These are phyloP conservation scores for Sciurus carolinensis DNA, from an alignment of 2,797 vertebrate species.

Conservation along the genomic window DNA sequence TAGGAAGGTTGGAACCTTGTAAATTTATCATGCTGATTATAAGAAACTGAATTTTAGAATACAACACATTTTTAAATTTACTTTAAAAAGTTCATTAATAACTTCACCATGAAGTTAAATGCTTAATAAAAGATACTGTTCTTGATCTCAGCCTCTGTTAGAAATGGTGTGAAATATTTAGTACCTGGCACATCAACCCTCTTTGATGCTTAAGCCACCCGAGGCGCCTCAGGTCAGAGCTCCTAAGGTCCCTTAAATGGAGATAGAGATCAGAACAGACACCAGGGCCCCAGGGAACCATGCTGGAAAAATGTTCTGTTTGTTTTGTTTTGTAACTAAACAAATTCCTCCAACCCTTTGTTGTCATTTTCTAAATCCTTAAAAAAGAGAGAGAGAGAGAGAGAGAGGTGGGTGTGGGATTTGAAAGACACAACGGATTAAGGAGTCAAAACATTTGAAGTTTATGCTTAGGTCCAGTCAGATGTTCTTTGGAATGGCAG, in stretches of 20 bases:
- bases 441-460: slow-evolving; percentile 69
- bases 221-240: slow-evolving; percentile 61
- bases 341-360: slow-evolving; percentile 83
- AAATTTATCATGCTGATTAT: slow-evolving; percentile 2
- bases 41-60: slow-evolving; percentile 36
- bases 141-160: not conserved
- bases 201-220: slow-evolving; percentile 75
- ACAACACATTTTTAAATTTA: not conserved
- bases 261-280: slow-evolving; percentile 82
- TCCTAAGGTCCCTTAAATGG: slow-evolving; percentile 65
- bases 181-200: not conserved
- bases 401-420: not conserved
- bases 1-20: not conserved
- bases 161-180: slow-evolving; percentile 62
- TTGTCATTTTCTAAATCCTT: slow-evolving; percentile 83
- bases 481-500: slow-evolving; percentile 47
- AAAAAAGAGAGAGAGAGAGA: not conserved
- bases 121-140: slow-evolving; percentile 10
- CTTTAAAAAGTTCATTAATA: not conserved
- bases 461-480: slow-evolving; percentile 5
- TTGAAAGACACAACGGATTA: slow-evolving; percentile 75
- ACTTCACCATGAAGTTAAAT: slow-evolving; percentile 26
- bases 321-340: slow-evolving; percentile 85
- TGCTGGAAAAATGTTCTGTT: slow-evolving; percentile 81
- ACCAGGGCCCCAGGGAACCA: slow-evolving; percentile 63